These are phyloP conservation scores for Myotis davidii DNA, from an alignment of 2,113 vertebrate genomes.

Conservation along the genomic window DNA sequence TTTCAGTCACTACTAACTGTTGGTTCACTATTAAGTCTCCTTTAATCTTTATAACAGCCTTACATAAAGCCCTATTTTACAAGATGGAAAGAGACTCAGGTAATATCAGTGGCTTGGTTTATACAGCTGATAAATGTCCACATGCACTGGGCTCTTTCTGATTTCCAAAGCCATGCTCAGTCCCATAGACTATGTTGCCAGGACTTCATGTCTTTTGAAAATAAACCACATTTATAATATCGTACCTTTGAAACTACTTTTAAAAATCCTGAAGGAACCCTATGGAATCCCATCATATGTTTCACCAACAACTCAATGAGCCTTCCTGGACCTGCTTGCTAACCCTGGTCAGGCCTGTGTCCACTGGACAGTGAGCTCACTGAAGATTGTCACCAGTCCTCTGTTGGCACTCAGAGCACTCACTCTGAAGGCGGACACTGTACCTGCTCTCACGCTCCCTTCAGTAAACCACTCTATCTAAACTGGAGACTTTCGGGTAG, in stretches of 20 bases:
- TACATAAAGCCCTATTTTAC: neutral
- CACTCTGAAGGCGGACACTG: neutral
- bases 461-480: neutral
- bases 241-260: neutral
- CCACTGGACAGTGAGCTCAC: neutral
- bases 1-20: neutral
- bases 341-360: neutral
- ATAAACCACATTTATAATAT: neutral
- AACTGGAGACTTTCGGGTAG: neutral
- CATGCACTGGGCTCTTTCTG: neutral
- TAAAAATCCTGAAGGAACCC: neutral
- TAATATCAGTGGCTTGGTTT: neutral
- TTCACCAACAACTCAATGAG: neutral
- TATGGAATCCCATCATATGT: neutral
- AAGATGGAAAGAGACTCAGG: neutral
- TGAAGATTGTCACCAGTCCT: neutral
- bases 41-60: neutral
- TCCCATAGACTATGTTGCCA: neutral
- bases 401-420: neutral
- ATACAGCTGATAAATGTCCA: neutral
- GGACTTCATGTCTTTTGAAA: neutral
- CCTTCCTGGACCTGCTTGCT: neutral
- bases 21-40: slow-evolving; percentile 7
- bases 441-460: accelerated
- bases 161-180: neutral